Evolutionary conservation across 2,797 vertebrate genomes (phyloP), one percentile per base, ranked within the genome.

Genomic region (Tauraco hartlaubi): DNA sequence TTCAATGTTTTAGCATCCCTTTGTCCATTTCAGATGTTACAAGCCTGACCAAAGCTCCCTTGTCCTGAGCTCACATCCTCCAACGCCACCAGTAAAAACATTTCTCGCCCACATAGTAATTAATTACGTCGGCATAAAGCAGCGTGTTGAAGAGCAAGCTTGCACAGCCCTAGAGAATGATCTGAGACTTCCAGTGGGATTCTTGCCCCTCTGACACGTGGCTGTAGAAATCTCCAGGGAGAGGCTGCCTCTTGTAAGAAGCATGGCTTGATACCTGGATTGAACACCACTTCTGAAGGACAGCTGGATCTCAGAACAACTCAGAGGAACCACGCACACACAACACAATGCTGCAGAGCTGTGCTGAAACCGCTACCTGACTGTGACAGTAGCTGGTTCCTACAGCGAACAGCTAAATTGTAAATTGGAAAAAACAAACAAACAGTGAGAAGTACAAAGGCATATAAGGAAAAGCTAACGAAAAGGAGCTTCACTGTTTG

Each of bases 251-350:
- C 51, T 23, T 8, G 2, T 3, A 63, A 59, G 25, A 6, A 55
- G 44, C 17, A 17, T 0, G 1, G 28, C 51, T 61, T 22, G 6
- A 12, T 23, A 69, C 67, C 41, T 9, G 18, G 15, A 43, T 33
- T 13, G 16, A 35, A 41, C 2, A n/a, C 26, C 37, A 25, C 16
- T 41, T 56, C 22, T 19, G 18, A 64, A 21, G 39, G 37, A 55
- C 56, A 20, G 25, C 6, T 2, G 0, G 15, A 35, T 16, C 55
- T 41, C 61, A 10, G 55, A 68, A 55, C 25, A 84, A 33, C 39
- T 10, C 18, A 1, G 46, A 59, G 64, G 61, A 43, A 43, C n/a
- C n/a, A 33, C 2, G 0, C 0, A 5, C 31, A 25, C 35, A 22
- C 8, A 35, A 29, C 35, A 35, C 55, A 39, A 21, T 4, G 25